Percentiles rank a stretch among this genome's conserved stretches.
Conservation (phyloP, 2,797 vertebrate species). For the Myotis vivesi region DNA sequence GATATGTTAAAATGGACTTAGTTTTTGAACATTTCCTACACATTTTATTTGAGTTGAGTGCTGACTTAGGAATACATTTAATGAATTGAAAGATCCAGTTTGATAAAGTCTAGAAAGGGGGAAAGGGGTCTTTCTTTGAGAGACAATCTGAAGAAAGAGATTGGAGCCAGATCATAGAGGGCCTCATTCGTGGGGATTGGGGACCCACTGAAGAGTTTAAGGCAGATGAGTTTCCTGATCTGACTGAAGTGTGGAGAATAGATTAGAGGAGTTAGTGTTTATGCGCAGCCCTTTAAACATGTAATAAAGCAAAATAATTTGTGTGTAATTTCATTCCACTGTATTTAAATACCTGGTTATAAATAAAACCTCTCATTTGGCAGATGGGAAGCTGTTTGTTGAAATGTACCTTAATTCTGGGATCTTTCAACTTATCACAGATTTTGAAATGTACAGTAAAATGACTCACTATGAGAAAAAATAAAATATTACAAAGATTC, state of each 20-base stretch:
- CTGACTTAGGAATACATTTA: background rate
- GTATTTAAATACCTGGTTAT: constrained; percentile 76
- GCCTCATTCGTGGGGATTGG: background rate
- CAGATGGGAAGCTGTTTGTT: constrained; percentile 84
- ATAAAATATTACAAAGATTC: constrained; percentile 86
- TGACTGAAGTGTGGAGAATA: background rate
- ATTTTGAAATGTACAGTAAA: constrained; percentile 86
- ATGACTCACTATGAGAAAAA: constrained; percentile 85
- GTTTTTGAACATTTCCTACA: background rate
- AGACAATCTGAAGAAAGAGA: background rate
- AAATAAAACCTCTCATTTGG: constrained; percentile 81
- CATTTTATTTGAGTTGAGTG: background rate
- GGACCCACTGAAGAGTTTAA: background rate
- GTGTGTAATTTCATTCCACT: constrained; percentile 69
- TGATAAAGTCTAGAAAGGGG: background rate
- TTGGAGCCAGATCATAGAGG: background rate
- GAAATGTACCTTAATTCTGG: constrained; percentile 82
- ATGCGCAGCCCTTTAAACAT: constrained; percentile 40
- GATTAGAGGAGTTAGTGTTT: background rate
- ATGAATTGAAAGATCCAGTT: background rate
- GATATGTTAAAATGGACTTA: background rate
- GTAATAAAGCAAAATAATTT: constrained; percentile 64
- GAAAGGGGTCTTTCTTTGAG: background rate
- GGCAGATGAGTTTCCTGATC: background rate
- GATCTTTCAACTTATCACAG: constrained; percentile 82